Evolutionary conservation across 2,113 vertebrate species (phyloP).

Genomic region (pig (Sus scrofa)): DNA sequence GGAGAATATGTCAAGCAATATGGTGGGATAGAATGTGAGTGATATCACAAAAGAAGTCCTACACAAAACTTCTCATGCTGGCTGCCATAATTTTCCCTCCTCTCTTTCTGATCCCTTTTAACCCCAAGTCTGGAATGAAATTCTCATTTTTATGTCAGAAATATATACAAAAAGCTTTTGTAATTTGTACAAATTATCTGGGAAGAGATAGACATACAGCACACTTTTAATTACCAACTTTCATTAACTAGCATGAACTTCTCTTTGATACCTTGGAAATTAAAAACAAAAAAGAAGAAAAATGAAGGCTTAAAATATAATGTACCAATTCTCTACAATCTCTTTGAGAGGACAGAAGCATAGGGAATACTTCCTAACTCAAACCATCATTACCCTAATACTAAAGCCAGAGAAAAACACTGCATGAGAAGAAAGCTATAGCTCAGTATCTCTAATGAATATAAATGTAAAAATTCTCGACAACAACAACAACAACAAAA

Average conservation of each 20-base stretch:
- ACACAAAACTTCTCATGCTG: not conserved
- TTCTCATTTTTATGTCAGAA: not conserved
- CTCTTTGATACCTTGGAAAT: slow-evolving; percentile 13
- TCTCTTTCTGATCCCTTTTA: not conserved
- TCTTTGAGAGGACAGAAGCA: not conserved
- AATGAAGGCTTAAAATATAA: not conserved
- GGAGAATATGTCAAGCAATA: not conserved
- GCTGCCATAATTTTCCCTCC: not conserved
- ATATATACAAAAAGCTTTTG: not conserved
- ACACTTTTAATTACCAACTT: not conserved
- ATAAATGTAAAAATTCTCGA: not conserved
- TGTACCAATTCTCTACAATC: not conserved
- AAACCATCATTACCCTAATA: not conserved
- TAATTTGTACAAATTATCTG: not conserved
- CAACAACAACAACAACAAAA: too few relatives aligned
- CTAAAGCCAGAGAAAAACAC: not conserved
- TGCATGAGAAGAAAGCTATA: not conserved
- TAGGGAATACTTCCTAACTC: not conserved
- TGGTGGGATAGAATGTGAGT: not conserved
- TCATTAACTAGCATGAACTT: not conserved
- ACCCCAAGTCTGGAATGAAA: not conserved
- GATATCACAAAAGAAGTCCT: not conserved
- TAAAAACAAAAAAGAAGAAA: not conserved
- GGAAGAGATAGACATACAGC: not conserved
- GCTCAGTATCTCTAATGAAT: not conserved